Base-by-base conservation (phyloP, 2,888 invertebrate species). In the Lissonota sp. region DNA sequence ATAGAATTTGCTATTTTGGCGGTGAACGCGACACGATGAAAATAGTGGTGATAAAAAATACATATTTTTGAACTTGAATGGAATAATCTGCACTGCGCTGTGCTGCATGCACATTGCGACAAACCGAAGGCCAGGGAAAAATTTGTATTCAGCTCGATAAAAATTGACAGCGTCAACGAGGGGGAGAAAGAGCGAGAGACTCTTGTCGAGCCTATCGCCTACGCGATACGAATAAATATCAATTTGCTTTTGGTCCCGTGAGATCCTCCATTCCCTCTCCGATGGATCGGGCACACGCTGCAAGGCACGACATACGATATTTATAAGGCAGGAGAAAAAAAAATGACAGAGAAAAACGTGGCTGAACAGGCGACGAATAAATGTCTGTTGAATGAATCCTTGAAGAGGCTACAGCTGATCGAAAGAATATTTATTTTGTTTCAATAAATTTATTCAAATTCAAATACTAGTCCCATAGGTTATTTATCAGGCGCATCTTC, bases 221-320 rank as follows among this genome's bases (percentile, higher is more conserved):
- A 82, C 79, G 81, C 82, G 83, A 67, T 76, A 62, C 75, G 84
- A 85, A 81, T 84, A 83, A 79, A 83, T 83, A 83, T 79, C 76
- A 79, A 77, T 81, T 71, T 77, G 70, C 64, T n/a, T 60, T 69
- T 62, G 67, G n/a, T 67, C 51, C 26, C 66, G 58, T 58, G 60
- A 75, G 77, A 64, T 63, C 12, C 51, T 58, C 57, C 60, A 70
- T 57, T 64, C 69, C 58, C 26, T 14, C 42, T 42, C 42, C 42
- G 42, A 42, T 42, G 42, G 42, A 42, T 42, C 7, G 42, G 42
- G 57, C 42, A 63, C 57, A n/a, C n/a, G 26, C 39, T 42, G 12
- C 60, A 44, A 46, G 16, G 16, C 16, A 64, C 53, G 46, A n/a
- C n/a, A 60, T 12, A 42, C 42, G 42, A 51, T 51, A 14, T 44